Evolutionary conservation across 2,888 invertebrate genomes (phyloP).

Genomic region (Clitarchus hookeri): DNA sequence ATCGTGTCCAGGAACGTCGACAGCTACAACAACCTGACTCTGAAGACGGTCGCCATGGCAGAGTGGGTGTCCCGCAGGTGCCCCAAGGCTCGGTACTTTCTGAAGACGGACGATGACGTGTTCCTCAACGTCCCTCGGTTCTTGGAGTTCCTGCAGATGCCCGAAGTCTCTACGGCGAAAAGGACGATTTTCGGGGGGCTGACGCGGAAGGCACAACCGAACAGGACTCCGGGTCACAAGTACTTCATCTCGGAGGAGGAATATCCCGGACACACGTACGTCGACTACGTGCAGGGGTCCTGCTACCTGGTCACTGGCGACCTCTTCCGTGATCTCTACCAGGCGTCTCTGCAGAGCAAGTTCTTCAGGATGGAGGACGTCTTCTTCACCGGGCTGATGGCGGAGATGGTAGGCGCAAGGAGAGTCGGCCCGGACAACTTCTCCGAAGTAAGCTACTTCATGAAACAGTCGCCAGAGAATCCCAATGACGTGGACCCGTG

Average conservation of each 20-base stretch:
- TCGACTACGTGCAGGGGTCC: constrained; percentile 92
- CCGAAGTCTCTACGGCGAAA: constrained; percentile 58
- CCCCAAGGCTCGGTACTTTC: constrained; percentile 71
- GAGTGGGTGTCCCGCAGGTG: constrained; percentile 82
- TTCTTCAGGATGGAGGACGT: constrained; percentile 91
- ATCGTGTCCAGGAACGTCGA: constrained; percentile 75
- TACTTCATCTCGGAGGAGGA: constrained; percentile 82
- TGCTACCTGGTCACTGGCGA: constrained; percentile 83
- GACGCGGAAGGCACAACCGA: constrained; percentile 83
- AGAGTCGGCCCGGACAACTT: constrained; percentile 51
- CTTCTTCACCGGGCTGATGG: constrained; percentile 87
- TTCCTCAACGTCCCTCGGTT: constrained; percentile 80
- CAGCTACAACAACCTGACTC: constrained; percentile 79
- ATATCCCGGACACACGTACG: constrained; percentile 75
- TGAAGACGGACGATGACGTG: constrained; percentile 90
- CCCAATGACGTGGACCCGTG: not conserved
- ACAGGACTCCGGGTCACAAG: constrained; percentile 81
- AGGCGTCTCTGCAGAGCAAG: constrained; percentile 68
- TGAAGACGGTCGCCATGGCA: constrained; percentile 80
- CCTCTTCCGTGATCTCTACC: constrained; percentile 70
- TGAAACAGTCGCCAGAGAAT: not conserved
- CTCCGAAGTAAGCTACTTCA: not conserved
- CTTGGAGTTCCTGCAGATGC: constrained; percentile 67
- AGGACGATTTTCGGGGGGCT: constrained; percentile 73
- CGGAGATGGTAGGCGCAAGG: constrained; percentile 69